Evolutionary conservation across 92 coral and sea anemone genomes (phyloP).

Genomic region (Umimayanthus kanabou): DNA sequence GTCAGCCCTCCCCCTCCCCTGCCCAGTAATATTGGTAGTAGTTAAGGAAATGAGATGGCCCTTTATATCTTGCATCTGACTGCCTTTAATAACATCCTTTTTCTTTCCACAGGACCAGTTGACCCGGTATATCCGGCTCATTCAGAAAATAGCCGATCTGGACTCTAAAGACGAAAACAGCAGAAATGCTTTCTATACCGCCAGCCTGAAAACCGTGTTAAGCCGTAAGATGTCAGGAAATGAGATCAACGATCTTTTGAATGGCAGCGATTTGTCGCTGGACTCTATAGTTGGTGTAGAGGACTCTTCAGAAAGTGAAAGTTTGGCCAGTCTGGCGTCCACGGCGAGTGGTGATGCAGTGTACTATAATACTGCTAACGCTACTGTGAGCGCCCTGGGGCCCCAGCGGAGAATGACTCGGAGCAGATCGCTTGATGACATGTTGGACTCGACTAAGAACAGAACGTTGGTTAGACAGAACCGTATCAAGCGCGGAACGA

Average conservation of each 20-base stretch:
- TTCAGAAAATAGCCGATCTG: slow-evolving; percentile 55
- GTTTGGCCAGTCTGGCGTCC: slow-evolving; percentile 48
- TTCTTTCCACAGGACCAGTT: slow-evolving; percentile 52
- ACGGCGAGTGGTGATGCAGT: slow-evolving; percentile 46
- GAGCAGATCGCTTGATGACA: slow-evolving; percentile 92
- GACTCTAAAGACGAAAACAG: slow-evolving; percentile 54
- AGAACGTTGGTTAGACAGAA: slow-evolving; percentile 48
- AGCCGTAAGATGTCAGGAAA: slow-evolving; percentile 45
- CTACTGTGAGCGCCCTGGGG: slow-evolving; percentile 31
- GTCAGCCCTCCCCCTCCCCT: not conserved
- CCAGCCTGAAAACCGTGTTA: slow-evolving; percentile 47
- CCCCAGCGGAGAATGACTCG: slow-evolving; percentile 79
- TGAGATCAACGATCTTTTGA: slow-evolving; percentile 33
- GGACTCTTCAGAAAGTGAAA: slow-evolving; percentile 48
- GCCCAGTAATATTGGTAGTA: not conserved
- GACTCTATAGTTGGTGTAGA: slow-evolving; percentile 34
- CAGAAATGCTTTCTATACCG: slow-evolving; percentile 50
- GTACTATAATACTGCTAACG: slow-evolving; percentile 31
- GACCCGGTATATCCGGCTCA: slow-evolving; percentile 34
- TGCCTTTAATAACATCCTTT: too few relatives aligned
- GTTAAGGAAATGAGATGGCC: too few relatives aligned
- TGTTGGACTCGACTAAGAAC: slow-evolving; percentile 54
- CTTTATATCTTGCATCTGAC: too few relatives aligned
- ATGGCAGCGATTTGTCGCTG: slow-evolving; percentile 54
- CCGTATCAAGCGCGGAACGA: slow-evolving; percentile 51